Evolutionary conservation across 1,140 invertebrate species (phyloP), one percentile per base, ranked within the genome.

Genomic region (Leptonema lineaticorne): DNA sequence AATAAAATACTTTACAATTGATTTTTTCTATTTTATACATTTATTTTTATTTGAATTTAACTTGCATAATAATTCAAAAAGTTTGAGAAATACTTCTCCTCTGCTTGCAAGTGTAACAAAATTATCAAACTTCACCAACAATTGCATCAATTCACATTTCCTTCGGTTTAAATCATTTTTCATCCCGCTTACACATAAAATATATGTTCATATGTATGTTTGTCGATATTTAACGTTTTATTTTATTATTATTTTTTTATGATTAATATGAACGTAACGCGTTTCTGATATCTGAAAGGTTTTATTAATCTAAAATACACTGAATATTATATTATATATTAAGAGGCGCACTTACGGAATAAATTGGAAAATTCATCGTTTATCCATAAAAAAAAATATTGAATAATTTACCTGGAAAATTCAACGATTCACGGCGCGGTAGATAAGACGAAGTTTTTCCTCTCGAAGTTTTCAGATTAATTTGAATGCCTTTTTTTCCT

Each of bases 391-490:
- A 41, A 4, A 41, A 2, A 41, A 41, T 41, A 16, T 41, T 41
- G 37, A 41, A 16, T 14, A 41, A 14, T 33, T 41, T 41, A 16
- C 37, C 37, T 9, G 37, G 11, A 9, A 41, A 41, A 14, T 41
- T 41, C 16, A 16, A 9, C 37, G 16, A 4, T 11, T n/a, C n/a
- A n/a, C n/a, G n/a, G n/a, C n/a, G n/a, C 2, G 9, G 16, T 41
- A 41, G 37, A 41, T 11, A 41, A 16, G 37, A 2, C 2, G 16
- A 41, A 41, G 37, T 41, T 41, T 41, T 41, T 9, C 37, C 16
- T 41, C 11, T 16, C 37, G 37, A 53, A 53, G 48, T 53, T 53
- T 53, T 53, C 24, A 26, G 48, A 53, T 53, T 53, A 53, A 53
- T 53, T 53, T 26, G 24, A 26, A 18, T 9, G 18, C 18, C 16